A percentile compares a stretch with the other conserved stretches of the same genome.
Conservation (phyloP, 2,888 invertebrate species). For the Heliconius erato region DNA sequence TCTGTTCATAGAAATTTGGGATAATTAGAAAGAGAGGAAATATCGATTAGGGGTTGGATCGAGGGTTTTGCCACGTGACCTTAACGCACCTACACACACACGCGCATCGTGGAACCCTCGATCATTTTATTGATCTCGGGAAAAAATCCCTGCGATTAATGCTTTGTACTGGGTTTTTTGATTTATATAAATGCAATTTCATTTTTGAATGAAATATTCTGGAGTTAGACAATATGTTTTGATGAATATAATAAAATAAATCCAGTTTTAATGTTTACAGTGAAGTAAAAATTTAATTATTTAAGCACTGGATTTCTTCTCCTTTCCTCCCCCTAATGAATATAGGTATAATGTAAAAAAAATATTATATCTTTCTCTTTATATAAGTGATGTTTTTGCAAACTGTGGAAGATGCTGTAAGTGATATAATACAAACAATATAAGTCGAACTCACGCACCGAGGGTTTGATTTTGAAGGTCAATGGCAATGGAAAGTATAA, state of each 20-base stretch:
- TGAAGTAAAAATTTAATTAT: no score
- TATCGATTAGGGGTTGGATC: slow-evolving; percentile 76
- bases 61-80: slow-evolving; percentile 79
- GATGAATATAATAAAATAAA: neutral
- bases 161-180: slow-evolving; percentile 53
- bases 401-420: neutral
- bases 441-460: no score
- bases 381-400: neutral
- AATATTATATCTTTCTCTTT: no score
- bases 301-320: no score
- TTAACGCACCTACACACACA: slow-evolving; percentile 67
- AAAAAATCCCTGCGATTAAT: slow-evolving; percentile 70
- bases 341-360: no score
- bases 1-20: slow-evolving; percentile 42
- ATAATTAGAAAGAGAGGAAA: slow-evolving; percentile 60
- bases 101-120: slow-evolving; percentile 64
- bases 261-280: no score
- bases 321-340: no score
- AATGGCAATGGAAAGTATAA: no score
- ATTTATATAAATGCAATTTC: slow-evolving; percentile 37
- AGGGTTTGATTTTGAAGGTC: no score
- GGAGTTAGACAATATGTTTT: neutral
- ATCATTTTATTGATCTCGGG: slow-evolving; percentile 76
- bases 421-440: neutral
- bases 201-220: neutral